Evolutionary conservation across 2,888 invertebrate genomes (phyloP).

Genomic region (Endomychus coccineus): DNA sequence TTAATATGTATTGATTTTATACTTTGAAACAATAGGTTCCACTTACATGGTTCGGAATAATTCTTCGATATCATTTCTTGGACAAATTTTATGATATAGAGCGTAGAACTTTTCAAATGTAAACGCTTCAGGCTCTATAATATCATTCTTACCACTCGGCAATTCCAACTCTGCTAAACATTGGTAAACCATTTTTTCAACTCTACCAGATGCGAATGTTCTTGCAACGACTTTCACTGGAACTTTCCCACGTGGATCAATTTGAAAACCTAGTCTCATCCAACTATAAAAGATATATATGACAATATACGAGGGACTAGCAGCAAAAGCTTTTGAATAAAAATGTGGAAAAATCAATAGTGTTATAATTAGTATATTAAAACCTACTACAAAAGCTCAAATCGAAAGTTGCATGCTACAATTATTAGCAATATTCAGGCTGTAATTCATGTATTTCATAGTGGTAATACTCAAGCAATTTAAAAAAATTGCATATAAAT

Average conservation of each 20-base stretch:
- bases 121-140: slow-evolving; percentile 88
- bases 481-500: no score
- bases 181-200: slow-evolving; percentile 96
- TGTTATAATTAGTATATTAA: no score
- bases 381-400: no score
- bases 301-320: no score
- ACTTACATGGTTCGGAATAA: slow-evolving; percentile 92
- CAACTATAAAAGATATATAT: slow-evolving; percentile 91
- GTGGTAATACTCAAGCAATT: no score
- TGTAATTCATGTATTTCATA: no score
- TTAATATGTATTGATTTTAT: neutral
- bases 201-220: slow-evolving; percentile 99
- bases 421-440: no score
- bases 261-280: slow-evolving; percentile 93
- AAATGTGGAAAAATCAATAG: no score
- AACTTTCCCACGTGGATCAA: slow-evolving; percentile 90
- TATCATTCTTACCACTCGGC: slow-evolving; percentile 92
- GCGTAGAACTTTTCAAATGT: slow-evolving; percentile 99
- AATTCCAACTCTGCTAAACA: slow-evolving; percentile 89
- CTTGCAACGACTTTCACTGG: slow-evolving; percentile 94
- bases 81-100: slow-evolving; percentile 97
- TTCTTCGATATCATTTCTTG: slow-evolving; percentile 97
- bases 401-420: no score
- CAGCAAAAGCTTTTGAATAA: no score
- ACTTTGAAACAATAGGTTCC: neutral